phyloP scores from a whole-genome alignment of 2,888 invertebrate genomes.

The Xestobium rufovillosum region DNA sequence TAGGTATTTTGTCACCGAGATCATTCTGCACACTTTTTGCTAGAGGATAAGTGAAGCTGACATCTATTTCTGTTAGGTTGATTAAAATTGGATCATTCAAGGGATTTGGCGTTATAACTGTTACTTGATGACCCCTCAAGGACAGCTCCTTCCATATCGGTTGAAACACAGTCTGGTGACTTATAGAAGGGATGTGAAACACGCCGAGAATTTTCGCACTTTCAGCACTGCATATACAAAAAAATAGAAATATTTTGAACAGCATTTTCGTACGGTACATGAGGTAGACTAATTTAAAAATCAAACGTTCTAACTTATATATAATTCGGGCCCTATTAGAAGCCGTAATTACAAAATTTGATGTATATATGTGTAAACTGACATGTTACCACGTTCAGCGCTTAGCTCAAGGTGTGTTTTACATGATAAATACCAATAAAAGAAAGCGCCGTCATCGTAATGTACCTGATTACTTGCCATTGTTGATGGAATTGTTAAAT shows the following conservation, averaged over 20 bases:
- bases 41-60: conserved; percentile 24
- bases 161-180: conserved; percentile 23
- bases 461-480: no score
- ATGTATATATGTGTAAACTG: no score
- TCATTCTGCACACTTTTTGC: neutral
- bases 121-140: conserved; percentile 33
- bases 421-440: neutral
- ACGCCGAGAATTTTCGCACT: conserved; percentile 1
- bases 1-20: neutral
- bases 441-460: no score
- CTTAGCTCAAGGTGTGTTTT: neutral
- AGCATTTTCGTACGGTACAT: no score
- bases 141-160: conserved; percentile 32
- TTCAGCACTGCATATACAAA: no score
- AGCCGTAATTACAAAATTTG: no score
- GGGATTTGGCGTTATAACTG: conserved; percentile 33
- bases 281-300: no score
- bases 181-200: conserved; percentile 15
- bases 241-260: no score
- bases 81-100: conserved; percentile 28
- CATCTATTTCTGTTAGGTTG: conserved; percentile 36
- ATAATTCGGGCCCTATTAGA: no score
- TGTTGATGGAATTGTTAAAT: no score
- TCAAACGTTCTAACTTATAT: no score
- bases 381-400: no score